Percentiles rank a stretch among this genome's conserved stretches.
Evolutionary conservation across 2,797 vertebrate species (phyloP).

Genomic region (Helicolenus hilgendorfi): DNA sequence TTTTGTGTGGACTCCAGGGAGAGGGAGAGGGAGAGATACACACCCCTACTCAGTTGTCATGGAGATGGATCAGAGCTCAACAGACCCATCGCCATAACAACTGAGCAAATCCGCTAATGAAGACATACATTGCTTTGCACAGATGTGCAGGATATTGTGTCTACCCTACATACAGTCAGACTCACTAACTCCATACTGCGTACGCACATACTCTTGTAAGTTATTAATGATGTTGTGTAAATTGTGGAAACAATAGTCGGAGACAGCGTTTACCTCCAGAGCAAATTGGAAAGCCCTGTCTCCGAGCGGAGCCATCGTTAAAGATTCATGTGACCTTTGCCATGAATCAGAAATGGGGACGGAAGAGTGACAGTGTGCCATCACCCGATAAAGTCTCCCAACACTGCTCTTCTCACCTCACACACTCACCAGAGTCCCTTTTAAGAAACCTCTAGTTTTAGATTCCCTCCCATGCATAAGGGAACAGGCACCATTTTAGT

Average conservation of each 20-base stretch:
- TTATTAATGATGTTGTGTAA: constrained; percentile 59
- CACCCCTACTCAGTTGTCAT: neutral
- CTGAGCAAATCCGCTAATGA: neutral
- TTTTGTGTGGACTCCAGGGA: neutral
- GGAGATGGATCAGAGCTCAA: constrained; percentile 12
- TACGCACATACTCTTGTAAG: neutral
- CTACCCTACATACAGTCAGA: neutral
- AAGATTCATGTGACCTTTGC: constrained; percentile 75
- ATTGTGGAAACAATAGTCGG: constrained; percentile 29
- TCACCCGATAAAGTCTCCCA: constrained; percentile 46
- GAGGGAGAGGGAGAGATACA: neutral
- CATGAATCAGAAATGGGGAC: constrained; percentile 11
- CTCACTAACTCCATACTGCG: neutral
- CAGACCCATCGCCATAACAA: constrained; percentile 16
- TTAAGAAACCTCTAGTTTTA: constrained; percentile 30
- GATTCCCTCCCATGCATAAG: constrained; percentile 53
- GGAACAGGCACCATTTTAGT: constrained; percentile 55
- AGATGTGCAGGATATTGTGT: neutral
- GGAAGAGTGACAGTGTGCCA: constrained; percentile 26
- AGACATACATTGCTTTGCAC: neutral
- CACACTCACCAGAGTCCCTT: constrained; percentile 21
- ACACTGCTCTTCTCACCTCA: constrained; percentile 48
- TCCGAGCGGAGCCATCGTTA: constrained; percentile 50
- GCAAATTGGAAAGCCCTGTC: constrained; percentile 84
- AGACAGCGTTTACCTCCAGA: constrained; percentile 45